Evolutionary conservation across 2,888 invertebrate species (phyloP).

Genomic region (Ceramica pisi): DNA sequence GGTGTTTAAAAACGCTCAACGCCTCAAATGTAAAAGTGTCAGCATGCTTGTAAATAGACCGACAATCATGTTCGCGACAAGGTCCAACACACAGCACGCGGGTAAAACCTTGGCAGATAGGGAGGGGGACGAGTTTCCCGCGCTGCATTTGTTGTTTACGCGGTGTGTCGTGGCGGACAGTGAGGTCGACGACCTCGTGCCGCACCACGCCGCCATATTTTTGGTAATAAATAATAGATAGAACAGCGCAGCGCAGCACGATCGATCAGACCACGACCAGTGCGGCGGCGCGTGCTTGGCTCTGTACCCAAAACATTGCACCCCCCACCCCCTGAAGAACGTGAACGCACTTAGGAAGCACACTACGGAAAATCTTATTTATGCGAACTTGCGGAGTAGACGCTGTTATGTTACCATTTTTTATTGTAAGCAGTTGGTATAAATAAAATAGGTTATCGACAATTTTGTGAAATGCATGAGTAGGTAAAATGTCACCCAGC

Average conservation of each 20-base stretch:
- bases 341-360: slow-evolving; percentile 60
- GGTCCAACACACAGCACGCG: slow-evolving; percentile 54
- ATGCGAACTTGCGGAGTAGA: slow-evolving; percentile 25
- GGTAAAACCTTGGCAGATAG: slow-evolving; percentile 71
- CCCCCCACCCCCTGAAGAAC: slow-evolving; percentile 69
- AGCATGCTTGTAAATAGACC: slow-evolving; percentile 19
- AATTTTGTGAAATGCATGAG: slow-evolving; percentile 27
- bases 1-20: slow-evolving; percentile 31
- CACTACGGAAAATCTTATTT: slow-evolving; percentile 55
- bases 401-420: slow-evolving; percentile 16
- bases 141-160: slow-evolving; percentile 86
- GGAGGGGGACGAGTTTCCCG: slow-evolving; percentile 82
- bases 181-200: slow-evolving; percentile 83
- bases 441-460: slow-evolving; percentile 7
- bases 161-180: slow-evolving; percentile 75
- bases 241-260: slow-evolving; percentile 84
- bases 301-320: slow-evolving; percentile 83
- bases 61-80: slow-evolving; percentile 46
- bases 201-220: slow-evolving; percentile 88
- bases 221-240: slow-evolving; percentile 89
- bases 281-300: slow-evolving; percentile 83
- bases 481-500: slow-evolving; percentile 26
- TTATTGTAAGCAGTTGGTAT: neutral
- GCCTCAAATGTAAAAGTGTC: slow-evolving; percentile 27
- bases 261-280: slow-evolving; percentile 83